Base-by-base conservation (phyloP, 1,140 invertebrate genomes). In the Kradibia gibbosae region DNA sequence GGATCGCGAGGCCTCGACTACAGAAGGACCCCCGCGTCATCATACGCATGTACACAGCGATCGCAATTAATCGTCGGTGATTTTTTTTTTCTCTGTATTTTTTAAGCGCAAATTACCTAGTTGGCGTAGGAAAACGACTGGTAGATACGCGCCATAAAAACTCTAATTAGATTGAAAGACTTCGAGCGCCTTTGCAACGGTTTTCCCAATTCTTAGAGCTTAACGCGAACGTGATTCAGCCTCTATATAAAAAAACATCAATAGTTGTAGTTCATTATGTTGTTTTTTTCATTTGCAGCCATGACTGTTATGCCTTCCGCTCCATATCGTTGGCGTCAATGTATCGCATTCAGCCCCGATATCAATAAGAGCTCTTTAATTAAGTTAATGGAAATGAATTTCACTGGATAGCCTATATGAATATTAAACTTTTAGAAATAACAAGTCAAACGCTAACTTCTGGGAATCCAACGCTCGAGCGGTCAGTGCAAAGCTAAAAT, bases 11-110 rank as follows among this genome's bases (percentile, higher is more conserved):
- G 79, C 74, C 79, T 15, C n/a, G 42, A 10, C 10, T 20, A 62
- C 34, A 67, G 72, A 75, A 75, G 79, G 72, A 75, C 60, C 72
- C 45, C 48, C 57, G 79, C 60, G n/a, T 75, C 55, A 45, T 75
- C 50, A 67, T 75, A n/a, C 17, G 60, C 25, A 71, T 31, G 80
- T 71, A 57, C 11, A 74, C 39, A 70, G 31, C 80, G 28, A 36
- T 77, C 13, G 72, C 45, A 75, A 81, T 80, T 73, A 80, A 80
- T 80, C 78, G 78, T 13, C 1, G 11, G 28, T n/a, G 15, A 74
- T 62, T 25, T 28, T 45, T 79, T 36, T 78, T n/a, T 50, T 28
- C 48, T 78, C 57, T 70, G 8, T 34, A 31, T 57, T 53, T 67
- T 17, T 34, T 34, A 70, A 42, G 34, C 57, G n/a, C 28, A 71